Base-by-base conservation (phyloP, 2,888 invertebrate species). In the Melolontha melolontha region DNA sequence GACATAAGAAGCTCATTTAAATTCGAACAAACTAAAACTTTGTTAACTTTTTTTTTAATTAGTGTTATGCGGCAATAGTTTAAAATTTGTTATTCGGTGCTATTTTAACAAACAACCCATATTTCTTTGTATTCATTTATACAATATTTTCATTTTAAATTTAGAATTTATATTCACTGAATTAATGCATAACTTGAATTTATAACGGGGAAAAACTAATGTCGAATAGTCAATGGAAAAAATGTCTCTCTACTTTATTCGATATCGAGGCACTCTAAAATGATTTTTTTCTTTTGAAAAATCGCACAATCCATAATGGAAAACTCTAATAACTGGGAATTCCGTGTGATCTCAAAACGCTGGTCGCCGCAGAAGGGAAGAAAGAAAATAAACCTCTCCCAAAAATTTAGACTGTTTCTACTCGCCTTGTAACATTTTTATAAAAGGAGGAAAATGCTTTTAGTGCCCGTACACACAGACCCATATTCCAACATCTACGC, bases 371-470 rank as follows among this genome's bases (percentile, higher is more conserved):
- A 39, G 54, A 39, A 6, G 17, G 10, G 5, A 40, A 44, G 34
- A 44, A 44, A 39, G 55, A 34, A 64, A 12, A 40, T 54, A 27
- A 44, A 44, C 47, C 14, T 59, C 27, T 42, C 44, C 29, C 59
- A 47, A 44, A 57, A 59, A 59, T 59, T 59, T 44, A 44, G 59
- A n/a, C 59, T 29, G 29, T 59, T 44, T 44, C 29, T 59, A 59
- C 44, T 14, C 44, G 44, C 59, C 44, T 8, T 47, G 59, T 47
- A 59, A 59, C 59, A 59, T 29, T 59, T 59, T 59, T 59, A 59
- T 34, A 29, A 49, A 40, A 57, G 16, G 42, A 52, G 42, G 52
- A 59, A 50, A 59, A 55, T 47, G 68, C 69, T 71, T 71, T 71
- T 71, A 71, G 63, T 66, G 47, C 59, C 27, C 29, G 44, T 12